Conservation (phyloP, 2,888 invertebrate genomes). For the Pristionchus fissidentatus region DNA sequence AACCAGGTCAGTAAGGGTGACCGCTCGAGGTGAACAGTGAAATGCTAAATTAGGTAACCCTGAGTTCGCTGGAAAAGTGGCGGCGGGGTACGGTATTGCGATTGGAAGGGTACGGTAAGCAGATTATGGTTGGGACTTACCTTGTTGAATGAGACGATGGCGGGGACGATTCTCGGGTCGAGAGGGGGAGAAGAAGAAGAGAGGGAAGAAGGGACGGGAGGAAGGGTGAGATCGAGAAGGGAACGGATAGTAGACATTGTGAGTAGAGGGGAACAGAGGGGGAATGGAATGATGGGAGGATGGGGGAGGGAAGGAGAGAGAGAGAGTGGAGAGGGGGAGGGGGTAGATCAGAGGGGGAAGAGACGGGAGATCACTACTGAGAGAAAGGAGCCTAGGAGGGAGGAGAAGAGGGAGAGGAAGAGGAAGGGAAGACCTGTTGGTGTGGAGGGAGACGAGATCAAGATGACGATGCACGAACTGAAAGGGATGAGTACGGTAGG, state of each 20-base stretch:
- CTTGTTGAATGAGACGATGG: conserved; percentile 44
- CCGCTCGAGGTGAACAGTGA: too few species aligned
- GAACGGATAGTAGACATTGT: neutral
- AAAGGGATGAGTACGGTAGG: neutral
- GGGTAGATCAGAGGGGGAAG: conserved; percentile 25
- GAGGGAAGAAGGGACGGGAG: conserved; percentile 22
- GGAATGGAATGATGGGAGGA: neutral
- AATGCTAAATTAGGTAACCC: too few species aligned
- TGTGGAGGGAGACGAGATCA: conserved; percentile 24
- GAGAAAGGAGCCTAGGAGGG: neutral
- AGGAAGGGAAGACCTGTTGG: conserved; percentile 25
- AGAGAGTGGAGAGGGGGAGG: neutral
- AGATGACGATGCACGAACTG: conserved; percentile 27
- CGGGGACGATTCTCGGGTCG: neutral
- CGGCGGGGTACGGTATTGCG: neutral
- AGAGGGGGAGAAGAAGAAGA: neutral
- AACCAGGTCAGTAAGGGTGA: too few species aligned
- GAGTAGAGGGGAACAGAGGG: neutral
- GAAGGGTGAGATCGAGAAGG: conserved; percentile 19
- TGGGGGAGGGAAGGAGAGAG: neutral
- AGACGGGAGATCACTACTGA: conserved; percentile 22
- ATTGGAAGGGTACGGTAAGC: too few species aligned
- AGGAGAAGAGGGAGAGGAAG: conserved; percentile 39
- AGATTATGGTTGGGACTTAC: neutral
- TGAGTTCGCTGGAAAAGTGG: neutral